Evolutionary conservation across 2,113 vertebrate species (phyloP).

Genomic region (Mormoops blainvillei): DNA sequence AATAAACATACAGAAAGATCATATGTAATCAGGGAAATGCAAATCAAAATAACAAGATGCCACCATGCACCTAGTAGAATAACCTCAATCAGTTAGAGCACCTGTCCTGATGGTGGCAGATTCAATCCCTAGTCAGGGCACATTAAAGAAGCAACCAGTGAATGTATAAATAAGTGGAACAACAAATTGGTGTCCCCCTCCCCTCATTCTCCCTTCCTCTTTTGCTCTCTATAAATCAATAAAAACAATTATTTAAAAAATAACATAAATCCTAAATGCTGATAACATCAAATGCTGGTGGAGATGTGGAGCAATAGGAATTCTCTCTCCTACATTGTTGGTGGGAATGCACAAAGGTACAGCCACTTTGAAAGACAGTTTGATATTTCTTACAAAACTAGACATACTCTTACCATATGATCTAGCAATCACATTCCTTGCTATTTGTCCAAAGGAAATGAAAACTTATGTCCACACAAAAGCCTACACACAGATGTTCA

Average conservation of each 20-base stretch:
- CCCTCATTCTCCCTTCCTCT: too few relatives aligned
- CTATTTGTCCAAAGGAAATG: background rate
- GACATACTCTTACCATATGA: background rate
- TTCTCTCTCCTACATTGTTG: background rate
- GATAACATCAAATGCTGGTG: background rate
- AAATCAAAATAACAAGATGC: background rate
- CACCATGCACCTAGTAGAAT: background rate
- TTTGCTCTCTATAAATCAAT: too few relatives aligned
- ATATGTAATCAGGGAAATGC: background rate
- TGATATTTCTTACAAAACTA: background rate
- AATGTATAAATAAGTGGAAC: too few relatives aligned
- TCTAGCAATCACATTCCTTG: background rate
- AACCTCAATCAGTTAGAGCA: background rate
- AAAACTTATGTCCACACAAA: background rate
- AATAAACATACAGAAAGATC: background rate
- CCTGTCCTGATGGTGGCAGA: too few relatives aligned
- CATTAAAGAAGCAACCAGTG: too few relatives aligned
- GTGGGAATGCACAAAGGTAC: background rate
- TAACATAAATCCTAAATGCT: background rate
- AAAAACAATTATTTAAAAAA: background rate
- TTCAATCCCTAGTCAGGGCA: too few relatives aligned
- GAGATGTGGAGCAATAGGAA: background rate
- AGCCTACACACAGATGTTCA: background rate
- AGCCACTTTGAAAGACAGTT: background rate
- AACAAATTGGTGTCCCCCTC: too few relatives aligned